phyloP scores from a whole-genome alignment of 2,113 vertebrate genomes.

The Rhipidura dahli region DNA sequence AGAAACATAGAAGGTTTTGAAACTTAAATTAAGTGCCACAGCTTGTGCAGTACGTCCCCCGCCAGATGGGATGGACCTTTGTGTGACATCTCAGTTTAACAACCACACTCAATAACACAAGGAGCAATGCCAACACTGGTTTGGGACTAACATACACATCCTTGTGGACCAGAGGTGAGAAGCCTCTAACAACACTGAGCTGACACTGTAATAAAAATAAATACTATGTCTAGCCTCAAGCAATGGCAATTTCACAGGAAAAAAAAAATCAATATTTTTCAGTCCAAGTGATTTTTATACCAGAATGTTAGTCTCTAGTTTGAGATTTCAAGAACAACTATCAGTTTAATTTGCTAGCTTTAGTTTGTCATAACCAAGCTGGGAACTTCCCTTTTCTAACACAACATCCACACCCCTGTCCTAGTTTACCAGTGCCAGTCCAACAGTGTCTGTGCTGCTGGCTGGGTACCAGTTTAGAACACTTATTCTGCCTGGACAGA shows the following conservation, averaged over 20 bases:
- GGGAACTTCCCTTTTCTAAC: background rate
- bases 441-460: background rate
- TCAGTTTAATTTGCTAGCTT: background rate
- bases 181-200: background rate
- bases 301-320: background rate
- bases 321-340: background rate
- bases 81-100: constrained; percentile 33
- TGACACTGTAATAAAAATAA: constrained; percentile 62
- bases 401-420: background rate
- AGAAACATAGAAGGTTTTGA: background rate
- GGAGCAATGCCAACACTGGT: background rate
- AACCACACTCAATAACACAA: background rate
- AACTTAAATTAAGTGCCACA: background rate
- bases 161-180: constrained; percentile 40
- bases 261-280: constrained; percentile 32
- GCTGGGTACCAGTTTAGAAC: background rate
- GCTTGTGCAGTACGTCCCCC: background rate
- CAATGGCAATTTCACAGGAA: constrained; percentile 16
- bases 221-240: constrained; percentile 30
- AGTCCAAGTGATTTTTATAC: constrained; percentile 39
- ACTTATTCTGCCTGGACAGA: background rate
- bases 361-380: background rate
- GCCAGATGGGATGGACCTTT: background rate
- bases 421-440: background rate
- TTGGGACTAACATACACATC: constrained; percentile 26